Evolutionary conservation across 2,797 vertebrate species (phyloP), one percentile per base, ranked within the genome.

Genomic region (Erithacus rubecula): DNA sequence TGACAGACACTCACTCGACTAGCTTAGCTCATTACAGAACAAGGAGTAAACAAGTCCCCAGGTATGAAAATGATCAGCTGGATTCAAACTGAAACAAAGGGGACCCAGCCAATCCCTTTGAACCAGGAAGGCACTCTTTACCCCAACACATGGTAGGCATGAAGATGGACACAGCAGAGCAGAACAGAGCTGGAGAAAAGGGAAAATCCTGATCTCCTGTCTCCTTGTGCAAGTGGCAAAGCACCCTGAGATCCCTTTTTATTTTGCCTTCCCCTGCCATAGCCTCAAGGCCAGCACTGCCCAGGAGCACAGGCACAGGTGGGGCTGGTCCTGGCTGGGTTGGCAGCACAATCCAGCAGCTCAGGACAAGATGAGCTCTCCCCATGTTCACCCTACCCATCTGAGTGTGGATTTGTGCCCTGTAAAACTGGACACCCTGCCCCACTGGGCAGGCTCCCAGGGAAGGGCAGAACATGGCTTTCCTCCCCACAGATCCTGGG

Each of bases 341-440:
- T 16, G 49, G 37, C n/a, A 74, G 56, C 78, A 26, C 44, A 27
- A 5, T 12, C 3, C 72, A 58, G 68, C 64, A 55, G 49, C 70
- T 75, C 41, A 36, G 52, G 39, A 43, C 0, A 1, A 34, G 39
- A 19, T 26, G 53, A 90, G 41, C 15, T 2, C 3, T 55, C 26
- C 17, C 36, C 41, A 23, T 0, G 0, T 29, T 60, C 59, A 56
- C 29, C 22, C 37, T 34, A 60, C 4, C 14, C 4, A 0, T 17
- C 47, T 49, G 37, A 88, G 47, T 1, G 0, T 9, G 29, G 23
- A 21, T 71, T 52, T 62, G 6, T 29, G 32, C 27, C n/a, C 58
- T 53, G 32, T 14, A 62, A 60, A 56, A 58, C 43, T 9, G 17
- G 53, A 83, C 12, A 81, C 30, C 14, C 12, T 76, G 90, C 24